Conservation (phyloP, 1,140 invertebrate species). For the Atta cephalotes region DNA sequence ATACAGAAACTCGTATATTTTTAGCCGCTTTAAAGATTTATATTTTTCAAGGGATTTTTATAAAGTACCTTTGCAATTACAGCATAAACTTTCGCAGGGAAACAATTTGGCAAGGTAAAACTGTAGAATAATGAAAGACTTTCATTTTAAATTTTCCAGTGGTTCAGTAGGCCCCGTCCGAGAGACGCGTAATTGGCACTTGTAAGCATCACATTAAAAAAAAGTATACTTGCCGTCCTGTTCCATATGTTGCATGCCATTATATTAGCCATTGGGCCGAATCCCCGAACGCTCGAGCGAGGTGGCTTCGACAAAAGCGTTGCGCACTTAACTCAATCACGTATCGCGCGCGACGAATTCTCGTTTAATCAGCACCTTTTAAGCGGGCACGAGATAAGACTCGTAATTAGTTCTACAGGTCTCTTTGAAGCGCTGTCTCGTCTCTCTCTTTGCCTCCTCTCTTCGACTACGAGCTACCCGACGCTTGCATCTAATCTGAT, state of each 20-base stretch:
- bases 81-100: neutral
- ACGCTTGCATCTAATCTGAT: slow-evolving; percentile 70
- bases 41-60: slow-evolving; percentile 12
- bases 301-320: slow-evolving; percentile 36
- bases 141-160: neutral
- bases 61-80: slow-evolving; percentile 6
- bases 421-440: slow-evolving; percentile 64
- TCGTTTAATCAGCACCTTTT: slow-evolving; percentile 74
- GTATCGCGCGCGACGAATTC: slow-evolving; percentile 59
- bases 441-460: neutral
- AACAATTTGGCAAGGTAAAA: neutral
- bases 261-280: slow-evolving; percentile 46
- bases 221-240: slow-evolving; percentile 20
- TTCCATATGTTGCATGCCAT: neutral
- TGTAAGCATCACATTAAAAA: slow-evolving; percentile 37
- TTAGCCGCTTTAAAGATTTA: slow-evolving; percentile 23
- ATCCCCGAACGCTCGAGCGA: slow-evolving; percentile 25
- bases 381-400: slow-evolving; percentile 62
- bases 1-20: neutral
- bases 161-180: neutral
- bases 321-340: slow-evolving; percentile 51
- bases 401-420: slow-evolving; percentile 75
- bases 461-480: slow-evolving; percentile 39
- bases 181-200: slow-evolving; percentile 28
- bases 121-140: slow-evolving; percentile 1